Conservation (phyloP, 2,888 invertebrate species). For the Therioaphis trifolii region DNA sequence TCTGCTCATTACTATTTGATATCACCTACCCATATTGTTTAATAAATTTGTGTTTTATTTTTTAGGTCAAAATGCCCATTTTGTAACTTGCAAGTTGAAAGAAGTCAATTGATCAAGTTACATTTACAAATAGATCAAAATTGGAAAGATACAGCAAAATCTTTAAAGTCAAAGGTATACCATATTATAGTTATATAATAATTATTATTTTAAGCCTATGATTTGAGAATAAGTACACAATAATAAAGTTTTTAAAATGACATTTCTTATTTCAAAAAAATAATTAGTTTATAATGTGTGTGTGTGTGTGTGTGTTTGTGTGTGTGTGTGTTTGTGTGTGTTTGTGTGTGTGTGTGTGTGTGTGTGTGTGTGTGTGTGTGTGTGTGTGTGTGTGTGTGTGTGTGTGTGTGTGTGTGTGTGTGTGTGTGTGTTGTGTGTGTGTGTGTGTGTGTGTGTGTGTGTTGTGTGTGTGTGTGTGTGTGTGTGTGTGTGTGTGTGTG, state of each 20-base stretch:
- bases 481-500: no score
- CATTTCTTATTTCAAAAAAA: neutral
- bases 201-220: no score
- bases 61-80: neutral
- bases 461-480: no score
- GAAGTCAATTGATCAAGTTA: neutral
- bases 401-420: no score
- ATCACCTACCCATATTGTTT: no score
- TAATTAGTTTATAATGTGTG: neutral
- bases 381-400: no score
- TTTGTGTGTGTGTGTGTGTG: neutral
- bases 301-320: neutral
- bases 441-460: no score
- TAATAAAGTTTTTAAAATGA: neutral
- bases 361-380: no score
- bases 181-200: no score
- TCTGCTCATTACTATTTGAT: no score
- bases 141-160: constrained; percentile 6
- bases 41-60: neutral
- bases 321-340: neutral
- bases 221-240: no score
- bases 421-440: no score
- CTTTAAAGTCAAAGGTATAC: constrained; percentile 9
- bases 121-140: neutral
- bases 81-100: neutral